Percentiles rank a stretch among this genome's conserved stretches.
Evolutionary conservation across 2,113 vertebrate species (phyloP).

Genomic region (Phainopepla nitens): DNA sequence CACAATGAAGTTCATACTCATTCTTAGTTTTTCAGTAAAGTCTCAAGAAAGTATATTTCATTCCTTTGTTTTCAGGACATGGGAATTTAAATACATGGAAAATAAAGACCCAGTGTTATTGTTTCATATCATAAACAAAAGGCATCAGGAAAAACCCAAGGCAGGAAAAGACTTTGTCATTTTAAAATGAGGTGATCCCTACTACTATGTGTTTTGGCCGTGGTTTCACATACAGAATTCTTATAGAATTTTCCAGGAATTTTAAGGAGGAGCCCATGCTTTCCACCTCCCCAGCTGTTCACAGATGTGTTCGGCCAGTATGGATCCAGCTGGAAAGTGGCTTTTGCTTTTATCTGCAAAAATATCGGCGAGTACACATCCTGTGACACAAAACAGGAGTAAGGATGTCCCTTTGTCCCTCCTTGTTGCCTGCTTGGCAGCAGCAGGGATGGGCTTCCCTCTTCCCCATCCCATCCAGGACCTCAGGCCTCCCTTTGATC

Average conservation of each 20-base stretch:
- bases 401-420: background rate
- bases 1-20: background rate
- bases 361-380: background rate
- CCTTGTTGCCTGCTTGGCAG: background rate
- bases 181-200: background rate
- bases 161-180: background rate
- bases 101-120: background rate
- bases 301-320: background rate
- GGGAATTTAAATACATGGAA: background rate
- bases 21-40: background rate
- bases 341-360: background rate
- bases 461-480: background rate
- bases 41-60: background rate
- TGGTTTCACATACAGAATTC: background rate
- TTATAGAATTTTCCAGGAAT: background rate
- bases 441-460: background rate
- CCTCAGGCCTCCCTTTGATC: background rate
- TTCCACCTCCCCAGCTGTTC: background rate
- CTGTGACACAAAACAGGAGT: fast-evolving
- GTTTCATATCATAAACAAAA: background rate
- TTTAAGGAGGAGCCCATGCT: background rate
- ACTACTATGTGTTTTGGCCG: background rate
- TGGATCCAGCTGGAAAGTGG: background rate
- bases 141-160: background rate
- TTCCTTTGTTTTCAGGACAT: background rate